phyloP scores from a whole-genome alignment of 2,797 vertebrate species.

The Macropus fuliginosus region DNA sequence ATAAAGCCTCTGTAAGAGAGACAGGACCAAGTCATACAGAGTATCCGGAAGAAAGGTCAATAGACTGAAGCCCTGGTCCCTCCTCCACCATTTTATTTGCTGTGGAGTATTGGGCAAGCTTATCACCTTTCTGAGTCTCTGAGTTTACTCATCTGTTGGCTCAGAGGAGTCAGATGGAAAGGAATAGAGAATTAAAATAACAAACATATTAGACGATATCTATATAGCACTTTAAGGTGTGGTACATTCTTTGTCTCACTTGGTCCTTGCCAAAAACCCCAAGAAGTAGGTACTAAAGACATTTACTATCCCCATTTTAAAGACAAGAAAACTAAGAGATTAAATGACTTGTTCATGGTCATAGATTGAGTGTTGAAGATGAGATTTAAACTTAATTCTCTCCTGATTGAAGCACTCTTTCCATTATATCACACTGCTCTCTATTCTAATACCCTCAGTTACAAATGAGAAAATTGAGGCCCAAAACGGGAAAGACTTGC shows the following conservation, averaged over 20 bases:
- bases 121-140: background rate
- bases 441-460: background rate
- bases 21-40: background rate
- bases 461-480: background rate
- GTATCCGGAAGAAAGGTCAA: background rate
- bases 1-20: background rate
- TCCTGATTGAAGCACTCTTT: background rate
- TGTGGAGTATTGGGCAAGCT: background rate
- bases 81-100: background rate
- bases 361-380: background rate
- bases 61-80: background rate
- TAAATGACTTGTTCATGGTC: background rate
- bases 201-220: background rate
- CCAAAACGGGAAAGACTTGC: background rate
- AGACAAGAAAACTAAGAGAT: slow-evolving; percentile 7
- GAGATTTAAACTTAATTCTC: background rate
- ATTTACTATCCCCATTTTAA: background rate
- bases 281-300: background rate
- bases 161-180: background rate
- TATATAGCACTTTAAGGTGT: background rate
- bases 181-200: background rate
- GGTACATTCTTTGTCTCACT: background rate
- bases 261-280: background rate
- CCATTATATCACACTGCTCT: background rate
- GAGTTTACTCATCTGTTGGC: background rate